Evolutionary conservation across 2,888 invertebrate genomes (phyloP).

Genomic region (Rhyacophila evoluta): DNA sequence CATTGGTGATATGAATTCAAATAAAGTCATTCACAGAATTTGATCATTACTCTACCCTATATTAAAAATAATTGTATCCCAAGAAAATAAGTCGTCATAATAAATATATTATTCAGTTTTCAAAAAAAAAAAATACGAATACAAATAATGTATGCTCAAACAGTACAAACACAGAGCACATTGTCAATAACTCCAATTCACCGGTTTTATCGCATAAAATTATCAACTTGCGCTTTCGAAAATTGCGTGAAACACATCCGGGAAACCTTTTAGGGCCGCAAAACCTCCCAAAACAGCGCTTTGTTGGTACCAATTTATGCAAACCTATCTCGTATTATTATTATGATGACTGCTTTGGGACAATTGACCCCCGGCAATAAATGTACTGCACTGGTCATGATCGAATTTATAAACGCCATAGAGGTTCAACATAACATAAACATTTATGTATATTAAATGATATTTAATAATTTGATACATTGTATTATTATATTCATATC

Average conservation of each 20-base stretch:
- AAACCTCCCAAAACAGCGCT: constrained; percentile 11
- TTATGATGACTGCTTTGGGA: constrained; percentile 3
- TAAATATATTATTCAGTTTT: too few relatives aligned
- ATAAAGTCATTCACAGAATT: too few relatives aligned
- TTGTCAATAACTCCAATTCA: not conserved
- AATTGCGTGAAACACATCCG: constrained; percentile 13
- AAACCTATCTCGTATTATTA: constrained; percentile 14
- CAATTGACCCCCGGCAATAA: constrained; percentile 8
- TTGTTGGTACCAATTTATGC: constrained; percentile 7
- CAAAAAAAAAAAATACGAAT: too few relatives aligned
- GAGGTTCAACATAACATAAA: not conserved
- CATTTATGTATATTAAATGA: too few relatives aligned
- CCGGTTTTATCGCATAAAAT: constrained; percentile 1
- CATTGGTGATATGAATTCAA: too few relatives aligned
- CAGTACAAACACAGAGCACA: too few relatives aligned
- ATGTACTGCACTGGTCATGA: not conserved
- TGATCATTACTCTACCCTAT: too few relatives aligned
- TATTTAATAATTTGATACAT: too few relatives aligned
- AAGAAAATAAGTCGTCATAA: too few relatives aligned
- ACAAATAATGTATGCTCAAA: too few relatives aligned
- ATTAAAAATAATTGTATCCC: too few relatives aligned
- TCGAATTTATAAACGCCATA: not conserved
- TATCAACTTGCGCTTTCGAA: not conserved
- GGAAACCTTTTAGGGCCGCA: constrained; percentile 18
- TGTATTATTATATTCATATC: too few relatives aligned